phyloP scores from a whole-genome alignment of 2,797 vertebrate species.

The Typhlichthys eigenmanni region DNA sequence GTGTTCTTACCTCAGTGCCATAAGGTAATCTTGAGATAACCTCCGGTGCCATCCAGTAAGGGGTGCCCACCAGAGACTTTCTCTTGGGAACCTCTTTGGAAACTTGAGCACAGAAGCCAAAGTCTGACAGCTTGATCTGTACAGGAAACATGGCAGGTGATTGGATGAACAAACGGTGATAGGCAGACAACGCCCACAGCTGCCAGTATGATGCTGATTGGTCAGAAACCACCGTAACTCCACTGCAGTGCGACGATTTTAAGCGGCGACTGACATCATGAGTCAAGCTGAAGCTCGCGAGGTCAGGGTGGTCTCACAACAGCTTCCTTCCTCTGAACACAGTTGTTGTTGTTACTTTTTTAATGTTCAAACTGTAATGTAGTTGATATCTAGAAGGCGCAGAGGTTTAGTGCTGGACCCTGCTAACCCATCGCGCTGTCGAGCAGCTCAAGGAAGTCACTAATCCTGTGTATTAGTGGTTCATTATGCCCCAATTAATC shows the following conservation, averaged over 20 bases:
- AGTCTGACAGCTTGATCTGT: constrained; percentile 89
- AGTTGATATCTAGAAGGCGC: constrained; percentile 16
- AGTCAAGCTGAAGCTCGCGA: too few species aligned
- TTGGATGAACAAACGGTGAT: too few species aligned
- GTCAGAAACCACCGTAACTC: too few species aligned
- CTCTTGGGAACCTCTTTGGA: constrained; percentile 98
- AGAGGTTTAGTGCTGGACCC: not conserved
- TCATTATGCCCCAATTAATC: constrained; percentile 69
- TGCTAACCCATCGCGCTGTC: constrained; percentile 56
- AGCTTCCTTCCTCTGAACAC: too few species aligned
- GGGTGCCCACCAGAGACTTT: constrained; percentile 94
- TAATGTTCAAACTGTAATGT: constrained; percentile 23
- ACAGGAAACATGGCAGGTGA: not conserved
- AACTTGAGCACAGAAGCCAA: constrained; percentile 98
- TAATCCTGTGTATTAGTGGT: constrained; percentile 61
- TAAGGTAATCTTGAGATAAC: constrained; percentile 97
- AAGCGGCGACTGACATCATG: too few species aligned
- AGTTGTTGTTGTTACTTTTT: not conserved
- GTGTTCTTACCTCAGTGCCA: constrained; percentile 85
- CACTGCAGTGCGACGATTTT: too few species aligned
- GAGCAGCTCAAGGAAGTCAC: constrained; percentile 48
- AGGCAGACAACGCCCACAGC: too few species aligned
- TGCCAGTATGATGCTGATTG: too few species aligned
- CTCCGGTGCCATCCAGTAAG: constrained; percentile 98
- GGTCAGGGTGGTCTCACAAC: too few species aligned